Conservation (phyloP, 2,797 vertebrate genomes). For the Muscicapa comitata region DNA sequence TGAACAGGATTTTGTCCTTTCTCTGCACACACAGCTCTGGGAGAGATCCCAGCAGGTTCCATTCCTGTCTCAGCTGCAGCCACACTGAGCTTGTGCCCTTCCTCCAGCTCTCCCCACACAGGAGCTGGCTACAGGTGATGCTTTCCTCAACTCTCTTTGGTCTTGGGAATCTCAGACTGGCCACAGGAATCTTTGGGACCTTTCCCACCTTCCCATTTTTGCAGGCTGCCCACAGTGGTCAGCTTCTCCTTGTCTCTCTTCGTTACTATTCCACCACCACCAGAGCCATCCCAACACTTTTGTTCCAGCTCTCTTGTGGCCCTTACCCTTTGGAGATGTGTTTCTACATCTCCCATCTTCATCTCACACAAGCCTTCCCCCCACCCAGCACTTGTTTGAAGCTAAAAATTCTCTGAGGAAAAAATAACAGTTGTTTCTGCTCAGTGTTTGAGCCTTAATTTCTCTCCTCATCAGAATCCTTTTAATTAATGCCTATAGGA, state of each 20-base stretch:
- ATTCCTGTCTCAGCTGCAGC: not conserved
- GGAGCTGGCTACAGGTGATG: not conserved
- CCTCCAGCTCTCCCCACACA: not conserved
- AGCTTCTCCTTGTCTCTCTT: not conserved
- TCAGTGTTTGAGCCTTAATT: conserved; percentile 2
- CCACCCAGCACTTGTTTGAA: not conserved
- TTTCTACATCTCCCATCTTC: not conserved
- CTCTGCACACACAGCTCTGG: not conserved
- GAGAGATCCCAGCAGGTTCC: not conserved
- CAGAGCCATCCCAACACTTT: not conserved
- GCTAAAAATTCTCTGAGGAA: not conserved
- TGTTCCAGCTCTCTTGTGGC: not conserved
- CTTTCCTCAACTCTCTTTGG: not conserved
- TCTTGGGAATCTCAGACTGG: not conserved
- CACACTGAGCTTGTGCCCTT: not conserved
- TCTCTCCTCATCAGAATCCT: conserved; percentile 27
- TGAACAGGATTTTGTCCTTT: not conserved
- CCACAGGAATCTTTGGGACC: not conserved
- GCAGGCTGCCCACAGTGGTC: not conserved
- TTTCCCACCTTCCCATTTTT: not conserved
- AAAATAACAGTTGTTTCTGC: conserved; percentile 10
- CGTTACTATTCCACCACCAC: not conserved
- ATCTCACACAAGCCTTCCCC: not conserved
- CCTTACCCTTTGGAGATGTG: not conserved
- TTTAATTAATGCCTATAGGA: conserved; percentile 63